A percentile compares a stretch with the other conserved stretches of the same genome.
phyloP scores from a whole-genome alignment of 2,888 invertebrate species.

The Mesochorus sp. region DNA sequence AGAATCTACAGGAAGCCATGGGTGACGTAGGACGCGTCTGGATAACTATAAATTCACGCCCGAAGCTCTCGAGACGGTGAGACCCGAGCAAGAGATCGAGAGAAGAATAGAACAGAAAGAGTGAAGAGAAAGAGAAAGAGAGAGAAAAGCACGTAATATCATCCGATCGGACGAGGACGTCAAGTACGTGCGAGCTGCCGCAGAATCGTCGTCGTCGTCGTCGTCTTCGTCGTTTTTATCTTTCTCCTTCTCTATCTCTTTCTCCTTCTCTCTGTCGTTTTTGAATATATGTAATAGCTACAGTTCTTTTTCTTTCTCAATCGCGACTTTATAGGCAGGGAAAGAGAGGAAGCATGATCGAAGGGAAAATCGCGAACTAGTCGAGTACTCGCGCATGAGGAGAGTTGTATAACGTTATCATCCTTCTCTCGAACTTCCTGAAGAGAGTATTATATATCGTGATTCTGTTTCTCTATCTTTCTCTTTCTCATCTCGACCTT shows the following conservation, averaged over 20 bases:
- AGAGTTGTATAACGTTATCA: constrained; percentile 52
- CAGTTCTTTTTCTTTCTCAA: constrained; percentile 15
- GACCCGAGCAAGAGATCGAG: constrained; percentile 29
- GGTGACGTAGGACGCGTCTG: constrained; percentile 41
- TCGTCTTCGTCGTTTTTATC: background rate
- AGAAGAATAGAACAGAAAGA: constrained; percentile 37
- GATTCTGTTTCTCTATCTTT: background rate
- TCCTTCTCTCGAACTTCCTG: constrained; percentile 22
- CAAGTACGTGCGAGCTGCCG: constrained; percentile 56
- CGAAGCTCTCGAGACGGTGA: background rate
- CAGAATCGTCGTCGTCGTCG: constrained; percentile 42
- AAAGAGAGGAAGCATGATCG: constrained; percentile 29
- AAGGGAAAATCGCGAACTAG: constrained; percentile 20
- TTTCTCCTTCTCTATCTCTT: background rate
- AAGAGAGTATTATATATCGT: background rate
- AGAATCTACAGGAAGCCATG: constrained; percentile 41
- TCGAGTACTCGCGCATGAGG: constrained; percentile 42
- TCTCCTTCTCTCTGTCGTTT: background rate
- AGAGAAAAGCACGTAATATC: constrained; percentile 51
- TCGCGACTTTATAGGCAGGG: background rate
- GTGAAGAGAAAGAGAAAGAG: constrained; percentile 50
- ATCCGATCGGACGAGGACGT: constrained; percentile 48
- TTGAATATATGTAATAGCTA: background rate
- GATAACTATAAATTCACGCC: constrained; percentile 58
- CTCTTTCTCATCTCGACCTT: background rate